phyloP scores from a whole-genome alignment of 2,888 invertebrate species.

The Apodemia zela region DNA sequence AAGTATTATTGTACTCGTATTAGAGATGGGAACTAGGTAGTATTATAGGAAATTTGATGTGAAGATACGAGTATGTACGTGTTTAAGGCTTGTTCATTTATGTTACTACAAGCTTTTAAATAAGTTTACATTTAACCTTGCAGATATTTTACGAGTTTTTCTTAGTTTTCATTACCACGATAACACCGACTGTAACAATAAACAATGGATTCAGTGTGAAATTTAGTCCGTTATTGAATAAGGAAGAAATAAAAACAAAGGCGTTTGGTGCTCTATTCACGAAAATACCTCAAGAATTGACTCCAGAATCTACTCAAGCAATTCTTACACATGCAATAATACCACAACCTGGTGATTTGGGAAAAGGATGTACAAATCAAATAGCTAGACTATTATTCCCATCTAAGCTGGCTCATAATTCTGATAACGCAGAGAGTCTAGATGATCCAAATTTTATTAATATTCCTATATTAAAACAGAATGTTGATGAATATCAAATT shows the following conservation, averaged over 20 bases:
- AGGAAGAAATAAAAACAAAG: slow-evolving; percentile 38
- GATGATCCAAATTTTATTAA: slow-evolving; percentile 41
- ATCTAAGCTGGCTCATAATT: slow-evolving; percentile 23
- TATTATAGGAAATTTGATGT: too few species aligned
- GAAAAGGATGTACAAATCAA: slow-evolving; percentile 48
- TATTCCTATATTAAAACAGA: slow-evolving; percentile 51
- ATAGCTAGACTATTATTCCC: slow-evolving; percentile 47
- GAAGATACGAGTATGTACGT: too few species aligned
- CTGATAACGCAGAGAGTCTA: slow-evolving; percentile 25
- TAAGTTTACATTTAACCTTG: not conserved
- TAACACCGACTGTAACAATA: slow-evolving; percentile 44
- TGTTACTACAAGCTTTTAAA: not conserved
- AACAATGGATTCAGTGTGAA: slow-evolving; percentile 52
- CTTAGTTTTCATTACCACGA: slow-evolving; percentile 27
- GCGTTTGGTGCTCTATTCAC: slow-evolving; percentile 43
- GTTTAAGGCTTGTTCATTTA: too few species aligned
- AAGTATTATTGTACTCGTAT: too few species aligned
- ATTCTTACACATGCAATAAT: slow-evolving; percentile 38
- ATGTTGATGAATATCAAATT: slow-evolving; percentile 54
- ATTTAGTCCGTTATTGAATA: slow-evolving; percentile 43
- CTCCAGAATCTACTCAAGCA: slow-evolving; percentile 30
- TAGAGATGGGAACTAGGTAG: too few species aligned
- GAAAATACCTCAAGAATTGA: slow-evolving; percentile 47
- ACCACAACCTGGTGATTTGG: slow-evolving; percentile 34
- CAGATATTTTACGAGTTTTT: slow-evolving; percentile 27